These are phyloP conservation scores for Aplysina aerophoba DNA, from an alignment of 37 sponge, comb jelly and placozoan species.

Conservation along the genomic window DNA sequence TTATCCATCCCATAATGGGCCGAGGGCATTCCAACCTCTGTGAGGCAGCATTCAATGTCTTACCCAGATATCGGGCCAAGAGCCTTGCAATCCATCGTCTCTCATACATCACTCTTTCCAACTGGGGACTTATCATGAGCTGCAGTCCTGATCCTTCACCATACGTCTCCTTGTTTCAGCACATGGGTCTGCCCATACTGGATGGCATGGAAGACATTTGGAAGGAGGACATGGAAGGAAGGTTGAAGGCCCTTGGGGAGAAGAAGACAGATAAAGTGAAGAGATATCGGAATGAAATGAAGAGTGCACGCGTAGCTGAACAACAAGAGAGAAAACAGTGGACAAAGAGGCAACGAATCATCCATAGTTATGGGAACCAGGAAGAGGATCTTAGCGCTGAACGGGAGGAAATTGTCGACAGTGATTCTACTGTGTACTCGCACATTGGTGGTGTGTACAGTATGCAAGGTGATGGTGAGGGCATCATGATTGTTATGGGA, in stretches of 20 bases:
- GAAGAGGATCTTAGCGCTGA: background rate
- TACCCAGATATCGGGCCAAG: constrained; percentile 26
- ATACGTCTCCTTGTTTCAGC: background rate
- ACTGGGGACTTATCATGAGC: constrained; percentile 14
- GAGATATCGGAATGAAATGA: background rate
- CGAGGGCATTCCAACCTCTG: constrained; percentile 31
- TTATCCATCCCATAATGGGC: constrained; percentile 24
- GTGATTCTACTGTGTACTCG: background rate
- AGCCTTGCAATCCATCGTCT: background rate
- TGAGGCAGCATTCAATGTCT: constrained; percentile 33
- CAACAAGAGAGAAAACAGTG: constrained; percentile 23
- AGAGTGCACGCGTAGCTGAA: background rate
- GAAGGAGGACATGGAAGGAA: background rate
- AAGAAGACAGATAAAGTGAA: constrained; percentile 11
- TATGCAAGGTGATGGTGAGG: no score
- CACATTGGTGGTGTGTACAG: no score
- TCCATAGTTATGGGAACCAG: constrained; percentile 3
- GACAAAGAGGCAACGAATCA: background rate
- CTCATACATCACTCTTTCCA: background rate
- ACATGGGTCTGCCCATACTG: constrained; percentile 10
- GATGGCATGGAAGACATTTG: constrained; percentile 27
- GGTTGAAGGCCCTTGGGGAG: background rate
- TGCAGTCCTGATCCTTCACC: background rate
- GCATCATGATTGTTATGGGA: no score
- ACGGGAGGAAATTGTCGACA: background rate